phyloP scores from a whole-genome alignment of 1,140 invertebrate species.

The Drosophila miranda region DNA sequence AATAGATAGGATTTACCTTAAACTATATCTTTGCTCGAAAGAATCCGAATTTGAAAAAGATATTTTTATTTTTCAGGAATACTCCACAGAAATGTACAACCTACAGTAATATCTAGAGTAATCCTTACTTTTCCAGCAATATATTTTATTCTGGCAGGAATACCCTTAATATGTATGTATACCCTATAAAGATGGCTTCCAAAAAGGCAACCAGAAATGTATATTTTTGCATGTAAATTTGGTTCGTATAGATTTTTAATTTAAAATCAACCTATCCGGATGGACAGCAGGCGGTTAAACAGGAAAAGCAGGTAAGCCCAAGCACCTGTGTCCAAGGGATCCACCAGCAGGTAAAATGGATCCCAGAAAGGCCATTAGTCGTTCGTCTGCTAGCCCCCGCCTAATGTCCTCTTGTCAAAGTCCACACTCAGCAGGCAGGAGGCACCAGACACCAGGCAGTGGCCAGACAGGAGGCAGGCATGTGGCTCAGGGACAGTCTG shows the following conservation, averaged over 20 bases:
- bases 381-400: slow-evolving; percentile 64
- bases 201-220: slow-evolving; percentile 5
- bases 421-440: slow-evolving; percentile 27
- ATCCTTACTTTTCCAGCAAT: too few relatives aligned
- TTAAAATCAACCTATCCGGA: slow-evolving; percentile 66
- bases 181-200: too few relatives aligned
- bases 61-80: too few relatives aligned
- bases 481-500: slow-evolving; percentile 24
- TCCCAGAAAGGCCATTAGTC: slow-evolving; percentile 78
- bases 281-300: too few relatives aligned
- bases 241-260: slow-evolving; percentile 66
- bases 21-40: too few relatives aligned
- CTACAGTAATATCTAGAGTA: too few relatives aligned
- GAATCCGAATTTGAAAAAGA: too few relatives aligned
- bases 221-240: slow-evolving; percentile 32
- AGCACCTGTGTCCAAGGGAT: slow-evolving; percentile 55
- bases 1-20: too few relatives aligned
- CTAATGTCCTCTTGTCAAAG: slow-evolving; percentile 77
- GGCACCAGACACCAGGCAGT: slow-evolving; percentile 5
- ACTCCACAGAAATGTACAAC: too few relatives aligned
- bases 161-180: too few relatives aligned
- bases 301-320: slow-evolving; percentile 21
- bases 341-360: slow-evolving; percentile 45
- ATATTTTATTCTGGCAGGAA: too few relatives aligned
- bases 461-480: too few relatives aligned